phyloP scores from a whole-genome alignment of 2,797 vertebrate species.

The Microtus agrestis region DNA sequence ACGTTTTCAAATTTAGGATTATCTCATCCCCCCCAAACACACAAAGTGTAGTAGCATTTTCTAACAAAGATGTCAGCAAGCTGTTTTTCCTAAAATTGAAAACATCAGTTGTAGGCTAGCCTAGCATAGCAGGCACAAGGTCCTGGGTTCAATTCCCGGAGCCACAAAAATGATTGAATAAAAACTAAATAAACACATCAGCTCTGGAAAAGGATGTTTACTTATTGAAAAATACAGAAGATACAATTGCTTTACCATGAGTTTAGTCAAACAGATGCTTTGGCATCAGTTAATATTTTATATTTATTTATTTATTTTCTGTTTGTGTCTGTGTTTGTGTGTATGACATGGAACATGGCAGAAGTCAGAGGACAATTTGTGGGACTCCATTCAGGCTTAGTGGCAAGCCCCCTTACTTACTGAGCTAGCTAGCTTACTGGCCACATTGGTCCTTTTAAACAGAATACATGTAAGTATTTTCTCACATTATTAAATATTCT shows the following conservation, averaged over 20 bases:
- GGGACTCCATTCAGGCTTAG: not conserved
- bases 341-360: not conserved
- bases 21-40: not conserved
- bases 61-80: not conserved
- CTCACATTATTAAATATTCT: constrained; percentile 29
- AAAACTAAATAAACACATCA: not conserved
- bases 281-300: not conserved
- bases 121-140: not conserved
- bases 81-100: constrained; percentile 33
- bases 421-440: not conserved
- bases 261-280: not conserved
- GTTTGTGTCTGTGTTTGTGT: not conserved
- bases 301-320: not conserved
- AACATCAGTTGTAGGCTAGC: not conserved
- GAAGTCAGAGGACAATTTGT: not conserved
- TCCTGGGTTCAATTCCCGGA: not conserved
- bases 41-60: not conserved
- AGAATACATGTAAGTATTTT: constrained; percentile 33
- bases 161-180: not conserved
- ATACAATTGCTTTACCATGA: not conserved
- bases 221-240: constrained; percentile 41
- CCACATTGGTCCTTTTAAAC: not conserved
- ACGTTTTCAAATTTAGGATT: not conserved
- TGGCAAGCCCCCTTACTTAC: no score
- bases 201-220: constrained; percentile 18